A percentile compares a stretch with the other conserved stretches of the same genome.
Evolutionary conservation across 2,797 vertebrate genomes (phyloP).

Genomic region (Urosaurus nigricauda): DNA sequence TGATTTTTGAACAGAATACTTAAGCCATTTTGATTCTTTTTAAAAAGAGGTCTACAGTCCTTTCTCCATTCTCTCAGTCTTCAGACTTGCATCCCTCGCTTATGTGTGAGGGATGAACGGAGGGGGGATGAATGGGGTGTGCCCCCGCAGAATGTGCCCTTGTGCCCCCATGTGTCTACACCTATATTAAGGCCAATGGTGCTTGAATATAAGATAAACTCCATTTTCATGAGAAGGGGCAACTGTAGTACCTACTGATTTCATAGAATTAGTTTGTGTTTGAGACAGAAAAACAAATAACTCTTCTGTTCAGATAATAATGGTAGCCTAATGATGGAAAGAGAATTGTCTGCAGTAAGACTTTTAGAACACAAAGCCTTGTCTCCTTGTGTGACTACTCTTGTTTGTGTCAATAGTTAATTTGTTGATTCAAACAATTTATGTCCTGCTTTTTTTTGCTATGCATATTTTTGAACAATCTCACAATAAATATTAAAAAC

Average conservation of each 20-base stretch:
- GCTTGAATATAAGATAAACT: too few species aligned
- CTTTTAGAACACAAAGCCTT: not conserved
- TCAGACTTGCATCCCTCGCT: too few species aligned
- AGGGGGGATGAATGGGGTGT: too few species aligned
- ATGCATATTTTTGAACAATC: too few species aligned
- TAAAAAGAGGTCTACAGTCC: not conserved
- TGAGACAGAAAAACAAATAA: not conserved
- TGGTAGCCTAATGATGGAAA: not conserved
- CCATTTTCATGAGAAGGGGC: not conserved
- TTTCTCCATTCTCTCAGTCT: not conserved
- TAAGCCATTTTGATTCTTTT: not conserved
- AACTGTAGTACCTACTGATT: not conserved
- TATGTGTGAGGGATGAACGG: too few species aligned
- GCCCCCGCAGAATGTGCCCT: too few species aligned
- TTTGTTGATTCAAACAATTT: not conserved
- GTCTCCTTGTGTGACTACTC: too few species aligned
- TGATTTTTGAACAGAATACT: not conserved
- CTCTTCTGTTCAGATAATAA: too few species aligned
- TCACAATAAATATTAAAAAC: not conserved
- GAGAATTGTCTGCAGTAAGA: not conserved
- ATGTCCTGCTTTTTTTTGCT: not conserved
- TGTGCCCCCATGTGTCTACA: too few species aligned
- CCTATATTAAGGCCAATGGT: too few species aligned
- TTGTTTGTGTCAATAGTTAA: not conserved
- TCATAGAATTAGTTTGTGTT: not conserved